Conservation (phyloP, 2,888 invertebrate species). For the Lampropteryx suffumata region DNA sequence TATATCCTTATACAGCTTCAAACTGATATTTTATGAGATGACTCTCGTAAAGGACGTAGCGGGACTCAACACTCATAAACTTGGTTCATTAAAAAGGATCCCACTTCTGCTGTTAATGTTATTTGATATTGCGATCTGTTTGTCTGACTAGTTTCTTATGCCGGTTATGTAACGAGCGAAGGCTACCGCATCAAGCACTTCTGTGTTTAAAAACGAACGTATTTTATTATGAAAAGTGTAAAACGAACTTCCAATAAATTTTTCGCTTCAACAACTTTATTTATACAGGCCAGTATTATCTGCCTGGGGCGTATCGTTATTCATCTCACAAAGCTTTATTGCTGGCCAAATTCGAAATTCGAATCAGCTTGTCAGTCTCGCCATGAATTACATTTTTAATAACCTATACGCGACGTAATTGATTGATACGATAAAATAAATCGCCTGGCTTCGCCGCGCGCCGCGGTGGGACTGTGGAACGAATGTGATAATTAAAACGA, state of each 20-base stretch:
- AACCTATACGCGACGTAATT: constrained; percentile 63
- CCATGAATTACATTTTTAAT: constrained; percentile 66
- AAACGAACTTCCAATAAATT: constrained; percentile 54
- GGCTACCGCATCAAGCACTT: constrained; percentile 27
- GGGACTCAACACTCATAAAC: constrained; percentile 30
- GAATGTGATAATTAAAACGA: constrained; percentile 56
- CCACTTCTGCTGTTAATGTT: constrained; percentile 8
- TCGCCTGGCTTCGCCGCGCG: constrained; percentile 43
- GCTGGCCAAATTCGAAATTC: constrained; percentile 48
- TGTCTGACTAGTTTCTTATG: constrained; percentile 2
- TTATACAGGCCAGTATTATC: constrained; percentile 66
- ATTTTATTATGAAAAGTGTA: constrained; percentile 28
- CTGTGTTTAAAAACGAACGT: constrained; percentile 14
- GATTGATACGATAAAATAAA: constrained; percentile 73
- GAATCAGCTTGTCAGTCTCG: constrained; percentile 48
- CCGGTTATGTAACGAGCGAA: constrained; percentile 11
- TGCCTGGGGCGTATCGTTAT: constrained; percentile 63
- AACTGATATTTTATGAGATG: constrained; percentile 33
- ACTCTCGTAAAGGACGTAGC: constrained; percentile 33
- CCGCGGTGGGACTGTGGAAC: constrained; percentile 47
- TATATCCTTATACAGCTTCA: constrained; percentile 33
- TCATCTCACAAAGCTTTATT: constrained; percentile 69
- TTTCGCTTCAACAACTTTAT: constrained; percentile 73
- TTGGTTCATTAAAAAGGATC: constrained; percentile 26
- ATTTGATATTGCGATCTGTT: constrained; percentile 17